Evolutionary conservation across 2,113 vertebrate genomes (phyloP), one percentile per base, ranked within the genome.

Genomic region (Eurystomus gularis): DNA sequence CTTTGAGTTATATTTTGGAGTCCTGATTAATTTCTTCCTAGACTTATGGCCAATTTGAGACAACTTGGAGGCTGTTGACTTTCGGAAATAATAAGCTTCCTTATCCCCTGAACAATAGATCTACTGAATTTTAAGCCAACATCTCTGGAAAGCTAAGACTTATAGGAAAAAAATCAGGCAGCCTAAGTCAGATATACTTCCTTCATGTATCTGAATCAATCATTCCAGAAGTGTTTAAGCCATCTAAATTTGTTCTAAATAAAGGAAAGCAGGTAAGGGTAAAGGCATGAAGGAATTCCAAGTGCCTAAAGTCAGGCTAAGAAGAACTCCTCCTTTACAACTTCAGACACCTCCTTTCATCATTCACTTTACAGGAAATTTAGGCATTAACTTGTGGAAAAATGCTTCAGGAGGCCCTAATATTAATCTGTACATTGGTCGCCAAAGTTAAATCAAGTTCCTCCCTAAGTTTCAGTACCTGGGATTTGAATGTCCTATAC

Each of bases 1-100:
- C 51, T 93, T 81, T 40, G 69, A 73, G 29, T 80, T 86, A 37
- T 80, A 31, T 55, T 93, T 86, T 88, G 35, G 20, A 86, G 52
- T 60, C 21, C 35, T 90, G 52, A 96, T 96, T 93, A 92, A 93
- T 93, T 90, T 94, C 86, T 96, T 96, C 96, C 90, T 86, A 83
- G 39, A 88, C 21, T 81, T 90, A 64, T 19, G 58, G 46, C 42
- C 33, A 92, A 55, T 88, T 95, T 94, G 35, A 90, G 85, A 78
- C 65, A 88, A 70, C 35, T 81, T 92, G 54, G 77, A 95, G 64
- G 9, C 15, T 76, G 48, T 49, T 88, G 35, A 40, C 17, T 94
- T 91, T 54, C 40, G 44, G 62, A 94, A 90, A 94, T 52, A 84
- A 35, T 39, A 85, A 82, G 66, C 20, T 20, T 93, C 35, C 42